Base-by-base conservation (phyloP, 1,140 invertebrate genomes). In the Dendroctonus ponderosae region DNA sequence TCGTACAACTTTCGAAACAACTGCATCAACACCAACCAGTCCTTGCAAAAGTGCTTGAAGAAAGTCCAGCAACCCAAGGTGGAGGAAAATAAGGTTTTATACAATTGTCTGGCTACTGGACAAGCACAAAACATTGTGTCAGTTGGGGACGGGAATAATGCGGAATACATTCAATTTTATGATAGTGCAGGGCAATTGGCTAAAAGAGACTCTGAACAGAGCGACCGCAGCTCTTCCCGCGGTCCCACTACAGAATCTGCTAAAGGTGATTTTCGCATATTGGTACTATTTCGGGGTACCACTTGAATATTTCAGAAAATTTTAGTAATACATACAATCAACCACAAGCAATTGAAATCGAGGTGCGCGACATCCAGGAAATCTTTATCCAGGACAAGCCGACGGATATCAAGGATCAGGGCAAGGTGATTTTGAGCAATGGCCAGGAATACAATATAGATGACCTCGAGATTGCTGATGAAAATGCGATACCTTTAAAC, bases 151-250 rank as follows among this genome's bases (percentile, higher is more conserved):
- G 62, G 69, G 6, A 70, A 71, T 57, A 77, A 76, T 67, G 54
- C 73, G 9, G 73, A 74, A 46, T 77, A 74, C 69, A 38, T 76
- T 48, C 76, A 77, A 69, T 77, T 77, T 62, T 65, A 76, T 12
- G 74, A 77, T 59, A 74, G 68, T 70, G 74, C 74, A 15, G 74
- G 72, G 14, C 70, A 52, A 26, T 14, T 73, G 37, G 26, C 49
- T 0, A 76, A 77, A 70, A 66, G 63, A 57, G 67, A 69, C 46
- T 40, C 66, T 49, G 26, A 68, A 39, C 60, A 62, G 6, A 37
- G 8, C 26, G 64, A 69, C 11, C 65, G 65, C 38, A 53, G n/a
- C 43, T 41, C 60, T 38, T 70, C 71, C 3, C 61, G 69, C 60
- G 71, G 66, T 52, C 51, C 43, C 48, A 64, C 64, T 40, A 69